A percentile compares a stretch with the other conserved stretches of the same genome.
Conservation (phyloP, 2,888 invertebrate genomes). For the Heliconius sara region DNA sequence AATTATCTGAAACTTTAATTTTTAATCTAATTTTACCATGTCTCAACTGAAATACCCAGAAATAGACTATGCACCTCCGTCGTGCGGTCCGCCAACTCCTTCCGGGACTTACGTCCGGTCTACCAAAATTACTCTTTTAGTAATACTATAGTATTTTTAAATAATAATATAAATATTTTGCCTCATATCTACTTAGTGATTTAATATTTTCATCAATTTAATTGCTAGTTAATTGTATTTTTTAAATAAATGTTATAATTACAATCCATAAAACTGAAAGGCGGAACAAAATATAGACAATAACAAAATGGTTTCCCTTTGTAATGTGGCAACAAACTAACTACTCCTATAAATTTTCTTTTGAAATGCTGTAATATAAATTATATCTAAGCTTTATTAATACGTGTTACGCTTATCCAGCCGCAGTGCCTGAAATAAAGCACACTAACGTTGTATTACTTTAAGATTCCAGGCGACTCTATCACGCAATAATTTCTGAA, state of each 20-base stretch:
- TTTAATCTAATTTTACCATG: neutral
- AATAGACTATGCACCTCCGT: constrained; percentile 15
- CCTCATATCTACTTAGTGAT: neutral
- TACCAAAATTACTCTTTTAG: constrained; percentile 7
- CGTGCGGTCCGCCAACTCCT: constrained; percentile 24
- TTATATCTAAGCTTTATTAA: constrained; percentile 44
- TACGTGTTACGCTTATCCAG: constrained; percentile 43
- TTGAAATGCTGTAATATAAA: constrained; percentile 38
- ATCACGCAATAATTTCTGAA: constrained; percentile 46
- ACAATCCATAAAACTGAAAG: constrained; percentile 20
- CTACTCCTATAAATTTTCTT: constrained; percentile 37
- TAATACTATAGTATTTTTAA: neutral
- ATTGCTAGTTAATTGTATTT: neutral
- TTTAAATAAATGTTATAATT: constrained; percentile 12
- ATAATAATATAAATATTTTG: neutral
- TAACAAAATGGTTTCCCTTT: constrained; percentile 31
- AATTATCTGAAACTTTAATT: neutral
- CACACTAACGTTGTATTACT: constrained; percentile 41
- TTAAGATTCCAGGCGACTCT: constrained; percentile 40
- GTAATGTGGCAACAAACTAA: constrained; percentile 33
- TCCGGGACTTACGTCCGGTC: constrained; percentile 32
- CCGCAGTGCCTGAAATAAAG: constrained; percentile 38
- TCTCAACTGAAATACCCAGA: constrained; percentile 3
- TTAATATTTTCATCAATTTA: neutral
- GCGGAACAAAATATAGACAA: neutral